Base-by-base conservation (phyloP, 2,888 invertebrate species). In the Hecatera dysodea region DNA sequence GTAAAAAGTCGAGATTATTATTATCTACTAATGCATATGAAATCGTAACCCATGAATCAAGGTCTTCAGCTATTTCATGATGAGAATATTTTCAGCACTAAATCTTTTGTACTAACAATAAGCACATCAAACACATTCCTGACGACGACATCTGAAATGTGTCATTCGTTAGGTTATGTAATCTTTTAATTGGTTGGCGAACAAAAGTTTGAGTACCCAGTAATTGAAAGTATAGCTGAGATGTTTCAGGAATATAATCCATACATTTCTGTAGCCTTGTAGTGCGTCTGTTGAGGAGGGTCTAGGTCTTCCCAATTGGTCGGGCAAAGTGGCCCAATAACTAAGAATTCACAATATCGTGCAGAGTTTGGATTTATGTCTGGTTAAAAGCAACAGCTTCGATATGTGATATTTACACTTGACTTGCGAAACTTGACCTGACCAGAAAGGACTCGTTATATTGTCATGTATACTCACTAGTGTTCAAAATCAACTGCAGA, bases 61-160 rank as follows among this genome's bases (percentile, higher is more conserved):
- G 65, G 61, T 59, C 29, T 46, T 56, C 46, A 46, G 36, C 42
- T 59, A 48, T 68, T 73, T 65, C 33, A 78, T 57, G 67, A 68
- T 44, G 50, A 60, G 53, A 66, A 62, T 63, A 68, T 69, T 78
- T 78, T 72, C 67, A n/a, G n/a, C 46, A 72, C 50, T 77, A 77
- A 77, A 78, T 78, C 78, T 78, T 67, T 64, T 59, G 19, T 44
- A 39, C 72, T 55, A 67, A 75, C 78, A 70, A 70, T 77, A 78
- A 72, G 53, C 57, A 63, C 79, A 79, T 79, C 80, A 80, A 79
- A 79, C 60, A 80, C 80, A 79, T 80, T 80, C 80, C 60, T 56
- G 36, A 29, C 67, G 56, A 74, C 68, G 80, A 80, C 80, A 80
- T 61, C 44, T 74, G 62, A 74, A 78, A 73, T 69, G 72, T 66